These are phyloP conservation scores for Lytechinus pictus DNA, from an alignment of 35 echinoderm and acorn worm genomes.

Conservation along the genomic window DNA sequence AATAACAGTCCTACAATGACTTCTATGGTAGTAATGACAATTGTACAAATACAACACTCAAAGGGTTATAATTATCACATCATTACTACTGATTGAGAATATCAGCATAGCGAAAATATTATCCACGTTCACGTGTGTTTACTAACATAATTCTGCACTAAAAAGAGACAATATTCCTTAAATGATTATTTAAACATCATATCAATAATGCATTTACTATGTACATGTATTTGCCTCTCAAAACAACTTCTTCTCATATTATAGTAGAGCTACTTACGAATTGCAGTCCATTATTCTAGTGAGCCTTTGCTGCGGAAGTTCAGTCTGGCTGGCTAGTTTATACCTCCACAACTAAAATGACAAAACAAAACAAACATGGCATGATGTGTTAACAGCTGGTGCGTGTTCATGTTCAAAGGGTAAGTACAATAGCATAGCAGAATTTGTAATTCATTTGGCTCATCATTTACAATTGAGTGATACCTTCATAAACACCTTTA, in stretches of 20 bases:
- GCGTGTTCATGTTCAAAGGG: background rate
- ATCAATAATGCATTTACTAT: background rate
- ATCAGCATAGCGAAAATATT: no score
- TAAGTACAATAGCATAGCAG: background rate
- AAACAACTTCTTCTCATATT: background rate
- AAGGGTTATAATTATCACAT: no score
- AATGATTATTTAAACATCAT: background rate
- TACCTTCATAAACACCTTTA: background rate
- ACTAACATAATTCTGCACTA: background rate
- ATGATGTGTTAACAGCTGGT: background rate
- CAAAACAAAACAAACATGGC: background rate
- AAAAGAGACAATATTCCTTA: no score
- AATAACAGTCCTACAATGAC: no score
- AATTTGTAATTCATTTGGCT: background rate
- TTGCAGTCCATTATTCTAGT: conserved; percentile 59
- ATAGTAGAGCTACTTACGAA: conserved; percentile 50
- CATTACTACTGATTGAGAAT: no score
- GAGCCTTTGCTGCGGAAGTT: conserved; percentile 51
- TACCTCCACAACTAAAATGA: conserved; percentile 66
- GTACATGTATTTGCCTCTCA: background rate
- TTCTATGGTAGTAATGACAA: no score
- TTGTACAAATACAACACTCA: no score
- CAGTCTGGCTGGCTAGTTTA: conserved; percentile 37
- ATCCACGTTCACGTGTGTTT: background rate
- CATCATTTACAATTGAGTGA: no score